Percentiles rank a stretch among this genome's conserved stretches.
phyloP scores from a whole-genome alignment of 2,113 vertebrate genomes.

The Rhinichthys klamathensis region DNA sequence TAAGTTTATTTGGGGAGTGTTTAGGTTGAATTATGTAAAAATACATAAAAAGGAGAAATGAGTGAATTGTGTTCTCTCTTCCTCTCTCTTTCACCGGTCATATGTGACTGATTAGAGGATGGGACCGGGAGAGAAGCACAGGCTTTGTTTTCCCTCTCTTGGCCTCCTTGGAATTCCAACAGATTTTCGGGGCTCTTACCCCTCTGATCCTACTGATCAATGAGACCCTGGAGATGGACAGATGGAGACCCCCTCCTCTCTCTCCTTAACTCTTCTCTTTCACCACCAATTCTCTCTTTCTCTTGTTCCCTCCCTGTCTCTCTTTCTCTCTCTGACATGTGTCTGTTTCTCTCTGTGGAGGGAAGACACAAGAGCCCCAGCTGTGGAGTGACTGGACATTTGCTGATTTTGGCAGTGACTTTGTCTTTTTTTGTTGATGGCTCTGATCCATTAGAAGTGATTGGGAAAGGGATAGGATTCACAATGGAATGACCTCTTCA shows the following conservation, averaged over 20 bases:
- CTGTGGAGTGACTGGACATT: conserved; percentile 65
- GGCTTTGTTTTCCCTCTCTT: conserved; percentile 69
- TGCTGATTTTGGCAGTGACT: conserved; percentile 57
- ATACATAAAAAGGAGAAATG: not conserved
- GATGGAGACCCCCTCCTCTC: conserved; percentile 53
- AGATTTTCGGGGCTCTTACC: conserved; percentile 63
- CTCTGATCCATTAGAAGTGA: conserved; percentile 22
- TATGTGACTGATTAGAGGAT: conserved; percentile 73
- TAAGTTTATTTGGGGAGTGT: not conserved
- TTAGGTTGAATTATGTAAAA: conserved; percentile 36
- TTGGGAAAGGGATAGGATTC: conserved; percentile 4
- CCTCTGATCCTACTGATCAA: conserved; percentile 67
- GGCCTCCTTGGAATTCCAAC: conserved; percentile 63
- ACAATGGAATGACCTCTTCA: not conserved
- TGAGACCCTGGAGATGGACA: conserved; percentile 61
- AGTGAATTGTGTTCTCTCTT: conserved; percentile 9
- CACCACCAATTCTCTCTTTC: not conserved
- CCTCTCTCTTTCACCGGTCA: conserved; percentile 57
- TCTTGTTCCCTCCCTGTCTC: not conserved
- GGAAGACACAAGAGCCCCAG: conserved; percentile 66
- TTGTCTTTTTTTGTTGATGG: not conserved
- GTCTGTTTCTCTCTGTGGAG: conserved; percentile 5
- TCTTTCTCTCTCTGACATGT: conserved; percentile 10
- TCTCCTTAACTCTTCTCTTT: conserved; percentile 24
- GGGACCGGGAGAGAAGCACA: conserved; percentile 66